These are phyloP conservation scores for Hippopotamyrus pictus DNA, from an alignment of 2,797 vertebrate species.

Conservation along the genomic window DNA sequence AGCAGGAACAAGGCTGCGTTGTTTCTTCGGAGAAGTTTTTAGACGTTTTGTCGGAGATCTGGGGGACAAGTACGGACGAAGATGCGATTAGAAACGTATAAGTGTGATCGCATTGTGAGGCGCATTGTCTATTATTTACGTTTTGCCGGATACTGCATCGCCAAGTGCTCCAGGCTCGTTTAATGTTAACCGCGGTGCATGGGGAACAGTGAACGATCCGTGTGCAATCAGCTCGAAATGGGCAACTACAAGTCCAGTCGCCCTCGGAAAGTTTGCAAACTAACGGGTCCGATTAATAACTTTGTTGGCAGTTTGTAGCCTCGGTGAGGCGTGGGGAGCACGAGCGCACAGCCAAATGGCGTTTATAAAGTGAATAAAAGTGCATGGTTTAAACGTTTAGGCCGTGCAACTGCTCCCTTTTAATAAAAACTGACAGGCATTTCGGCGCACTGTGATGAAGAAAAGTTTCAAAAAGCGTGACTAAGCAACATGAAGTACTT, in stretches of 20 bases:
- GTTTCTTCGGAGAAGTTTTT: background rate
- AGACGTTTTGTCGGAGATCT: background rate
- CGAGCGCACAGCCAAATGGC: background rate
- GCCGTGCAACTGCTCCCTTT: background rate
- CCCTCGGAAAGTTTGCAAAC: background rate
- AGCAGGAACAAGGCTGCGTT: background rate
- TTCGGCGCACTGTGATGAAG: conserved; percentile 13
- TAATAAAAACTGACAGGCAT: conserved; percentile 20
- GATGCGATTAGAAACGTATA: background rate
- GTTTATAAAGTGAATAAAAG: background rate
- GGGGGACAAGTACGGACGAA: background rate
- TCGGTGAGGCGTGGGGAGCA: background rate
- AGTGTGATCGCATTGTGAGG: background rate
- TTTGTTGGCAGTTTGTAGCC: background rate
- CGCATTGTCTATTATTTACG: background rate
- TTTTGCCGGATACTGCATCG: background rate
- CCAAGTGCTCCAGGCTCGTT: background rate
- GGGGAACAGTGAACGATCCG: background rate
- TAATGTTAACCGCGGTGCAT: background rate
- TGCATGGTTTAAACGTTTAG: background rate
- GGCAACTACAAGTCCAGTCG: background rate
- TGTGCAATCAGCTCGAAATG: background rate
- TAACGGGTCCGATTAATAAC: conserved; percentile 3
- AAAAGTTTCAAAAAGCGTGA: conserved; percentile 31
- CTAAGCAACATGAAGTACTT: conserved; percentile 17